phyloP scores from a whole-genome alignment of 2,888 invertebrate species.

The Platynereis dumerilii region DNA sequence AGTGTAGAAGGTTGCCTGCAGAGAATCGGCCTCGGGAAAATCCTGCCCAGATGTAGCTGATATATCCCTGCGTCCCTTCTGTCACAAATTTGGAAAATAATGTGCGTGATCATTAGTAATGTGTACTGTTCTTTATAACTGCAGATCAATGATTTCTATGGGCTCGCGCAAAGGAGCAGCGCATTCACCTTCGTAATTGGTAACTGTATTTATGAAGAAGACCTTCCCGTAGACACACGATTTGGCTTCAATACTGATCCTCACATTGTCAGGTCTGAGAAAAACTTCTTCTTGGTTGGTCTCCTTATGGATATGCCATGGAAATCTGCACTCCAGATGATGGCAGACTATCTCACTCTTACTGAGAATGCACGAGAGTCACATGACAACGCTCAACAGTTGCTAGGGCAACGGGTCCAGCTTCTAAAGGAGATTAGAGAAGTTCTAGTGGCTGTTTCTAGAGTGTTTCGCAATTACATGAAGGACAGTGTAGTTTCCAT shows the following conservation, averaged over 20 bases:
- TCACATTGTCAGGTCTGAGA: conserved; percentile 6
- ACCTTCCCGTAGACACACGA: conserved; percentile 7
- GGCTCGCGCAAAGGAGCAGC: conserved; percentile 8
- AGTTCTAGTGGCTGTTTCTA: not conserved
- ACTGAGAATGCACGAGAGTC: conserved; percentile 13
- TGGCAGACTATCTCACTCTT: conserved; percentile 11
- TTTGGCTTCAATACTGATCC: conserved; percentile 14
- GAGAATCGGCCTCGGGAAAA: no score
- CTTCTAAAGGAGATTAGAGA: conserved; percentile 8
- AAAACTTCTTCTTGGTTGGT: conserved; percentile 17
- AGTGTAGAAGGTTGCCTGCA: no score
- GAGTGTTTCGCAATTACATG: conserved; percentile 4
- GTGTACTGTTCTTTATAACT: no score
- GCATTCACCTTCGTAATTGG: conserved; percentile 10
- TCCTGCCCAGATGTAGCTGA: no score
- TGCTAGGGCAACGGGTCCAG: conserved; percentile 11
- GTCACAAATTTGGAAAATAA: no score
- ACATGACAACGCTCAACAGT: not conserved
- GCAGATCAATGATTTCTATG: conserved; percentile 18
- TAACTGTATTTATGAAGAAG: conserved; percentile 15
- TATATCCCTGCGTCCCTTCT: no score
- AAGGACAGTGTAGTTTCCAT: conserved; percentile 3
- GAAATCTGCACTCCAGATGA: not conserved
- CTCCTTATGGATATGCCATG: conserved; percentile 19
- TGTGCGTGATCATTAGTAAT: no score